Conservation (phyloP, 2,888 invertebrate species). For the Myathropa florea region DNA sequence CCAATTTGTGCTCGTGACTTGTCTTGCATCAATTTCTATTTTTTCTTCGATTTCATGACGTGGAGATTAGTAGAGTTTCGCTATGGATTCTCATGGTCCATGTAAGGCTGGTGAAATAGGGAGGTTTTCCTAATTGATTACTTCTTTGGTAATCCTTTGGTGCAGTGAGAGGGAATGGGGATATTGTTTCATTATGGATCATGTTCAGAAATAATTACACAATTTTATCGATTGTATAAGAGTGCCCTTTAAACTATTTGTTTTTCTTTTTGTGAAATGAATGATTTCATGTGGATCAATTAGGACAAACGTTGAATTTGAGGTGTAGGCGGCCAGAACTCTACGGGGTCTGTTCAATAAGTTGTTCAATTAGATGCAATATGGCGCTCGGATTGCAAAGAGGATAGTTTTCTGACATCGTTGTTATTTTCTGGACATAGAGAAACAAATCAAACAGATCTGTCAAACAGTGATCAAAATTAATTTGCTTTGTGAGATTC, state of each 20-base stretch:
- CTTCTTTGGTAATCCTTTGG: neutral
- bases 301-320: no score
- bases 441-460: no score
- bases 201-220: neutral
- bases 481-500: no score
- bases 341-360: no score
- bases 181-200: neutral
- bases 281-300: no score
- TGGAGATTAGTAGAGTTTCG: neutral
- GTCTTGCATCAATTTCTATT: neutral
- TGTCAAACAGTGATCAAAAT: no score
- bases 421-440: no score
- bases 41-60: neutral
- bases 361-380: no score
- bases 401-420: no score
- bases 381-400: no score
- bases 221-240: neutral
- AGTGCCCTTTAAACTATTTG: neutral
- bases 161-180: neutral
- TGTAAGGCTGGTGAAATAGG: neutral
- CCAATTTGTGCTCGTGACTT: slow-evolving; percentile 16
- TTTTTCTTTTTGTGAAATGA: neutral
- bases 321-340: no score
- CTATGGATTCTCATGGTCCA: neutral
- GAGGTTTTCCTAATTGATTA: neutral